Evolutionary conservation across 2,113 vertebrate species (phyloP), one percentile per base, ranked within the genome.

Genomic region (Amazona vittata): DNA sequence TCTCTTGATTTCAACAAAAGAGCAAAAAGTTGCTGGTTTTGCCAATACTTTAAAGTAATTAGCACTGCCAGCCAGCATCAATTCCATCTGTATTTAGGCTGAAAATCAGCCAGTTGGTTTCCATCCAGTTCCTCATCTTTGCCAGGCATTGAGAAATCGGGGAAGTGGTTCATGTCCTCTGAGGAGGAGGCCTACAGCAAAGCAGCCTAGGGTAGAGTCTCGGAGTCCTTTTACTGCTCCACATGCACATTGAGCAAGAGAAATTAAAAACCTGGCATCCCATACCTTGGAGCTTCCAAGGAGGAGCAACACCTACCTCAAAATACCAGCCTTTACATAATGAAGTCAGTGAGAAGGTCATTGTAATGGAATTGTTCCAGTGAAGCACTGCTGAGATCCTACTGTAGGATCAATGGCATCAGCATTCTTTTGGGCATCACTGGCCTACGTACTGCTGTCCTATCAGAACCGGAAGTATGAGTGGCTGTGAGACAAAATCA

Each of bases 51-150:
- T 35, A 93, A 83, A 1, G 2, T 67, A 91, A 62, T 92, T 93
- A 59, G 53, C 33, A 39, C 71, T 93, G 78, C 95, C 94, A 96
- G 81, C 78, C 87, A 95, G 90, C 87, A 93, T 86, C 82, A 35
- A 28, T 91, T 83, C 87, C 82, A 91, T 96, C 85, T 96, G 89
- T 96, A 90, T 95, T 96, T 93, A 96, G 82, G 76, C 87, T 97
- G 96, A 94, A 94, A 91, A 70, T 80, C 43, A 83, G 90, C 90
- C 95, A 97, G 63, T 10, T 96, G 93, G 37, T 96, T 94, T 96
- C 86, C 49, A 67, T 91, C 93, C 96, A 96, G 75, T 83, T 91
- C n/a, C 63, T 43, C 31, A 15, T 91, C 67, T 88, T 71, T 92
- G 93, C 93, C 93, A 96, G 75, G 43, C 55, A 52, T 57, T 95